These are phyloP conservation scores for Ceratotherium simum DNA, from an alignment of 2,113 vertebrate genomes.

Conservation along the genomic window DNA sequence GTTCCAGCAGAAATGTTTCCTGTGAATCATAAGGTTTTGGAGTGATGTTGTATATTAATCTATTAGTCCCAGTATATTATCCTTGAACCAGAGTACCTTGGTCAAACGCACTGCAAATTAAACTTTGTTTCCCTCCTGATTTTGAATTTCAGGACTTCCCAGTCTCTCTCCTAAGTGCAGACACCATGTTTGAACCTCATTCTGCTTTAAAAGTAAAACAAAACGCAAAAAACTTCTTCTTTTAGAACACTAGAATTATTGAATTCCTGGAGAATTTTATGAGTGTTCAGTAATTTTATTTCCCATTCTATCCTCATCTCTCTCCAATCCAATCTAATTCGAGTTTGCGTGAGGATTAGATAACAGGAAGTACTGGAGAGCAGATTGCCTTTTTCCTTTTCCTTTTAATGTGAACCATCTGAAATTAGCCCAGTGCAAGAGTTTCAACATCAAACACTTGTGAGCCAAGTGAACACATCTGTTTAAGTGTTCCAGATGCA, in stretches of 20 bases:
- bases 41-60: constrained; percentile 31
- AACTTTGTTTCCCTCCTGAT: background rate
- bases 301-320: background rate
- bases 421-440: constrained; percentile 39
- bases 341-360: constrained; percentile 23
- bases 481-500: background rate
- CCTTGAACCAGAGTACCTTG: background rate
- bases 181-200: background rate
- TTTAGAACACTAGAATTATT: constrained; percentile 50
- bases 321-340: constrained; percentile 61
- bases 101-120: constrained; percentile 21
- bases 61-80: background rate
- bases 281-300: constrained; percentile 56
- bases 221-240: background rate
- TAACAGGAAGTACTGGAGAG: constrained; percentile 66
- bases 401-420: constrained; percentile 76
- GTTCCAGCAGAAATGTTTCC: constrained; percentile 65
- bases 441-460: constrained; percentile 16
- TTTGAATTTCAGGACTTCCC: background rate
- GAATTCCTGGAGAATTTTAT: constrained; percentile 53
- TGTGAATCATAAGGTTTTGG: constrained; percentile 42
- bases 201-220: background rate
- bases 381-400: constrained; percentile 38
- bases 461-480: constrained; percentile 43
- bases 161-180: background rate